Conservation (phyloP, 2,797 vertebrate species). For the Enteromius viviparus region DNA sequence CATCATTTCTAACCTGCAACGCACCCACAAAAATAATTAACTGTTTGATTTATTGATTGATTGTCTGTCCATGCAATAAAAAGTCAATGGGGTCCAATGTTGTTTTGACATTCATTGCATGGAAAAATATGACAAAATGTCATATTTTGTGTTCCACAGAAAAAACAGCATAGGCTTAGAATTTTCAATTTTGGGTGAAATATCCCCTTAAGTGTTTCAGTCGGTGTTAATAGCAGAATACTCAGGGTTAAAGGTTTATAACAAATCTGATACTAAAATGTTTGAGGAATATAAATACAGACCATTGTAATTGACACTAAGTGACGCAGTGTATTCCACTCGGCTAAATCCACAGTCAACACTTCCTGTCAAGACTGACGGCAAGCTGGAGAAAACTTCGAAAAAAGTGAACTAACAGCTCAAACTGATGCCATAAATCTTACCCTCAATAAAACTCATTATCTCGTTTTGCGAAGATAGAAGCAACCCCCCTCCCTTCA, state of each 20-base stretch:
- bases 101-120: neutral
- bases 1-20: neutral
- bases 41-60: too few species aligned
- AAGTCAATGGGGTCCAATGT: too few species aligned
- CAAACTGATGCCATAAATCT: conserved; percentile 32
- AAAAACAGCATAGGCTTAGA: neutral
- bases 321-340: neutral
- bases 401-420: conserved; percentile 13
- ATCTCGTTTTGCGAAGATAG: neutral
- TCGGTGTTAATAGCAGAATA: neutral
- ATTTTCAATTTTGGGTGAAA: neutral
- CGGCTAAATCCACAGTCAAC: neutral
- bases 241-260: neutral
- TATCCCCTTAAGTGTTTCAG: neutral
- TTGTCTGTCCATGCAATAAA: too few species aligned
- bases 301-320: neutral
- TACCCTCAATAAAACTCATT: conserved; percentile 36
- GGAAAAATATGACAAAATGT: neutral
- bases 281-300: conserved; percentile 15
- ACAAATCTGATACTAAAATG: neutral
- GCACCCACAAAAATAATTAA: too few species aligned
- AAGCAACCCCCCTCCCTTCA: conserved; percentile 8
- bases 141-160: neutral
- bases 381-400: neutral
- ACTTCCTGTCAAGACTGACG: neutral